A percentile compares a stretch with the other conserved stretches of the same genome.
These are phyloP conservation scores for Catocala sponsa DNA, from an alignment of 2,888 invertebrate species.

Conservation along the genomic window DNA sequence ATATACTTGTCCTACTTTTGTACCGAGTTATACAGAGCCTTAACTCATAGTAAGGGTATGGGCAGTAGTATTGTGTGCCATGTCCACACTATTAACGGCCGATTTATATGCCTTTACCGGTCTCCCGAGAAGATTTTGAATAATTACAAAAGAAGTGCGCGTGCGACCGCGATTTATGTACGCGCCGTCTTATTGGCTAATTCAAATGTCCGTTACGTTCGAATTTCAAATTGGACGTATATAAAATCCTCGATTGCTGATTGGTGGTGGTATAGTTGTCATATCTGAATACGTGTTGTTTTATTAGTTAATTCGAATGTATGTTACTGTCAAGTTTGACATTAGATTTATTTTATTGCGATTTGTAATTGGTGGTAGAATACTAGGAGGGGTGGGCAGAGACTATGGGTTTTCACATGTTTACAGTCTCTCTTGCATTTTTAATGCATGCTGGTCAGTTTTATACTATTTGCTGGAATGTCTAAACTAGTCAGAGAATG, in stretches of 20 bases:
- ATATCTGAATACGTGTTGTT: neutral
- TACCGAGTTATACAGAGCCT: slow-evolving; percentile 51
- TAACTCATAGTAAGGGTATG: slow-evolving; percentile 62
- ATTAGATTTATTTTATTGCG: no score
- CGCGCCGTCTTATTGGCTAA: slow-evolving; percentile 67
- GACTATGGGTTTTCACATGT: no score
- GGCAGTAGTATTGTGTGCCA: slow-evolving; percentile 74
- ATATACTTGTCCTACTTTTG: slow-evolving; percentile 34
- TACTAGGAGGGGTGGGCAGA: no score
- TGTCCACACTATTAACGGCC: slow-evolving; percentile 80
- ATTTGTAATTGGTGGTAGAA: no score
- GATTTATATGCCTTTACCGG: slow-evolving; percentile 80
- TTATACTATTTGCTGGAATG: no score
- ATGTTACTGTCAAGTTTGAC: no score
- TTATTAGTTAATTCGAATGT: neutral
- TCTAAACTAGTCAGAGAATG: no score
- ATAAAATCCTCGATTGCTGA: neutral
- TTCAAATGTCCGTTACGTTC: slow-evolving; percentile 63
- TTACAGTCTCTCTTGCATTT: no score
- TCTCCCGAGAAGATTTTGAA: slow-evolving; percentile 72
- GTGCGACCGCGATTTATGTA: slow-evolving; percentile 65
- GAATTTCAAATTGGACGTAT: slow-evolving; percentile 51
- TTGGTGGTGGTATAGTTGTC: neutral
- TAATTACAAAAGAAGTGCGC: slow-evolving; percentile 76
- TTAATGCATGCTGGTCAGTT: no score